Base-by-base conservation (phyloP, 2,113 vertebrate genomes). In the Podarcis raffonei region DNA sequence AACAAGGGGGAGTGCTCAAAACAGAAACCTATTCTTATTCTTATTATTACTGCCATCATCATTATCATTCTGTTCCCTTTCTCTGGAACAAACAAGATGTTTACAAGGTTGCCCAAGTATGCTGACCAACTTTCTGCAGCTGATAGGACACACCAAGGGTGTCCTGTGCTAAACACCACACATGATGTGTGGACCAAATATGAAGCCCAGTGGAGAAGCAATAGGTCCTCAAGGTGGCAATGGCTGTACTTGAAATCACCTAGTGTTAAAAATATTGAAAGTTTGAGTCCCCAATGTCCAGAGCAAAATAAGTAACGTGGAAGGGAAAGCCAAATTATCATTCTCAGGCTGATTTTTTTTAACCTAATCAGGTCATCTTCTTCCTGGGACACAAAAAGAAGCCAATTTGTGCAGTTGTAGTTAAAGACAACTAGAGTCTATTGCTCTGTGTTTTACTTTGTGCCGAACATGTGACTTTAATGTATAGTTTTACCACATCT, bases 31-130 rank as follows among this genome's bases (percentile, higher is more conserved):
- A 68, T 87, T 23, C 57, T 57, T 84, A 8, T 18, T 25, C 6
- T 42, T 93, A 93, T 94, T 95, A 53, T 53, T 53, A 53, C 48
- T 53, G 9, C 16, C 69, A 13, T 32, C 93, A 95, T 93, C 92
- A 95, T 94, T 62, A 62, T 93, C 77, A 84, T 72, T 90, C 82
- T 95, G 92, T 92, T 95, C 91, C 76, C 92, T 90, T 91, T 94
- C 90, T 90, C 89, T 94, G 87, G 84, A 81, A 96, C 89, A 87
- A 94, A 92, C 93, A 93, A 93, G 93, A 94, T 94, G 89, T 92
- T 93, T 94, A 25, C 53, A 90, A 92, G 89, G 90, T 85, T 91
- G 94, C 80, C 72, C 89, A 48, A 83, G 91, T 94, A 94, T 90
- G 90, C 93, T 0, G 53, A 95, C 77, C 89, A 92, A 90, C 83